Evolutionary conservation across 2,113 vertebrate species (phyloP).

Genomic region (Dunckerocampus dactyliophorus): DNA sequence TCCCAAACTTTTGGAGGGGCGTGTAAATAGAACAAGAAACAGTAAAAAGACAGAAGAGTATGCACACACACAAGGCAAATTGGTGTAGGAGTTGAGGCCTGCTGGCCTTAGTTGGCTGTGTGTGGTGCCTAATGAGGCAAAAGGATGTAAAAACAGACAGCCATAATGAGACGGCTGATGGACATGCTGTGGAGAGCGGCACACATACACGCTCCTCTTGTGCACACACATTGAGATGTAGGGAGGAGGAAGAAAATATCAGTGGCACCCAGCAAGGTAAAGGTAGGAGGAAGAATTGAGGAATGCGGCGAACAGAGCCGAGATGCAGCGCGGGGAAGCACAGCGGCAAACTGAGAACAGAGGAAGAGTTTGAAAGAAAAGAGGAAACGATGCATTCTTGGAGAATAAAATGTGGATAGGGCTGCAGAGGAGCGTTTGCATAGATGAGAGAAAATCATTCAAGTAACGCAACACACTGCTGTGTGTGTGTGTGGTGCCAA

Average conservation of each 20-base stretch:
- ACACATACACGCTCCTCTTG: slow-evolving; percentile 13
- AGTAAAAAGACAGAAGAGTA: neutral
- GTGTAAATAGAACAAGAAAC: slow-evolving; percentile 2
- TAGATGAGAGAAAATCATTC: slow-evolving; percentile 7
- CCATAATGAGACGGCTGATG: slow-evolving; percentile 75
- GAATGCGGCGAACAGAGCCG: slow-evolving; percentile 36
- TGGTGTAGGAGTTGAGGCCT: slow-evolving; percentile 69
- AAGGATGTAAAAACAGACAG: slow-evolving; percentile 76
- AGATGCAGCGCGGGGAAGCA: slow-evolving; percentile 23
- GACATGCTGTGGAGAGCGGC: slow-evolving; percentile 51
- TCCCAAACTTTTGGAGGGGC: too few relatives aligned
- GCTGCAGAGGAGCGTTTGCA: slow-evolving; percentile 6
- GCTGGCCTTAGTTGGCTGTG: slow-evolving; percentile 69
- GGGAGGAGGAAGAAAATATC: slow-evolving; percentile 31
- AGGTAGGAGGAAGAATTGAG: slow-evolving; percentile 31
- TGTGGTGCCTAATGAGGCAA: slow-evolving; percentile 73
- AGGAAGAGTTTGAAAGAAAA: slow-evolving; percentile 9
- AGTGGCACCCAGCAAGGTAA: slow-evolving; percentile 29
- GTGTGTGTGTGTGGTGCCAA: neutral
- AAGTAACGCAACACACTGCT: slow-evolving; percentile 9
- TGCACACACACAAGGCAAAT: slow-evolving; percentile 48
- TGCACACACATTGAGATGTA: slow-evolving; percentile 20
- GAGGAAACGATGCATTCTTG: slow-evolving; percentile 27
- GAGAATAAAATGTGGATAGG: slow-evolving; percentile 17
- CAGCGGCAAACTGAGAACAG: slow-evolving; percentile 4